A percentile compares a stretch with the other conserved stretches of the same genome.
Evolutionary conservation across 2,888 invertebrate genomes (phyloP).

Genomic region (Stenoptilia bipunctidactyla): DNA sequence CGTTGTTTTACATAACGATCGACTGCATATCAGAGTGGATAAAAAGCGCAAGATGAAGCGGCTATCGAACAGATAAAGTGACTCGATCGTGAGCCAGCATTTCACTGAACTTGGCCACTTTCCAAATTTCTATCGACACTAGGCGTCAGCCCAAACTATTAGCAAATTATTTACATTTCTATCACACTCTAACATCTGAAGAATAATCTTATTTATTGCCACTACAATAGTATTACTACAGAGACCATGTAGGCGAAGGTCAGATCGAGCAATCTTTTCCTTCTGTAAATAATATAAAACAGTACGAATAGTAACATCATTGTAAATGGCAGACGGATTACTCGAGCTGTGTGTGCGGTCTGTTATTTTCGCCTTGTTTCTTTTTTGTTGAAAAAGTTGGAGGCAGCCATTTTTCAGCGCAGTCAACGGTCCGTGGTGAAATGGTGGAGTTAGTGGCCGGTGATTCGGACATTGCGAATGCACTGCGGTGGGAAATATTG

Average conservation of each 20-base stretch:
- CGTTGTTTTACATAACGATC: too few relatives aligned
- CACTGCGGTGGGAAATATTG: not conserved
- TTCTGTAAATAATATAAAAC: too few relatives aligned
- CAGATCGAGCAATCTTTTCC: too few relatives aligned
- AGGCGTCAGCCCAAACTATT: constrained; percentile 29
- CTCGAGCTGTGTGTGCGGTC: too few relatives aligned
- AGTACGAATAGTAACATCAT: too few relatives aligned
- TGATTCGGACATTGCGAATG: not conserved
- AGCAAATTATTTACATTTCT: constrained; percentile 27
- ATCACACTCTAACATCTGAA: not conserved
- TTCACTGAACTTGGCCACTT: constrained; percentile 26
- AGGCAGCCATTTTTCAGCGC: not conserved
- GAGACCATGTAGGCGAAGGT: too few relatives aligned
- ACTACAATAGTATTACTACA: too few relatives aligned
- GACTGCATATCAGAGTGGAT: not conserved
- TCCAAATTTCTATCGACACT: constrained; percentile 38
- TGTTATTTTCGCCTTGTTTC: too few relatives aligned
- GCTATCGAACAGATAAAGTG: constrained; percentile 34
- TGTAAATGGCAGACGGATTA: too few relatives aligned
- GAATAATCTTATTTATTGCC: not conserved
- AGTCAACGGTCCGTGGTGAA: not conserved
- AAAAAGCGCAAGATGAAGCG: constrained; percentile 12
- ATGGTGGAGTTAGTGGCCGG: not conserved
- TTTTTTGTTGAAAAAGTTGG: too few relatives aligned
- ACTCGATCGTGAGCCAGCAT: constrained; percentile 29